Conservation (phyloP, 2,113 vertebrate species). For the Lipophrys pholis region DNA sequence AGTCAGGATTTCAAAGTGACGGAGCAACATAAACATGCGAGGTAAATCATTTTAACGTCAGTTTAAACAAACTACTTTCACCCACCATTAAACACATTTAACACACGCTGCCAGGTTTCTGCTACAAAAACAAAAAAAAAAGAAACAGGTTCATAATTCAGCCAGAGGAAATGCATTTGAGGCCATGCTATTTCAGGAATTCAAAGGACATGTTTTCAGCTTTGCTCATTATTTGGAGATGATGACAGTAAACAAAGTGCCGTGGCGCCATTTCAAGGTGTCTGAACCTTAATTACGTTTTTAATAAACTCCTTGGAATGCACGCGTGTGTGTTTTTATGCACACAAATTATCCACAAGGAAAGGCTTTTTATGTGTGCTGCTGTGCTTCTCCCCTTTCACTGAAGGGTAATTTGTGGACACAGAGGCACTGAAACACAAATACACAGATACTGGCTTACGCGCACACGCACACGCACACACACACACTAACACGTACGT, state of each 20-base stretch:
- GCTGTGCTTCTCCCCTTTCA: conserved; percentile 39
- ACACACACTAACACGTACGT: conserved; percentile 1
- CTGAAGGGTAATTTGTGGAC: conserved; percentile 49
- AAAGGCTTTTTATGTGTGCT: conserved; percentile 39
- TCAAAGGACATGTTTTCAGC: conserved; percentile 58
- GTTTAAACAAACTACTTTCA: conserved; percentile 24
- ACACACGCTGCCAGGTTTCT: conserved; percentile 18
- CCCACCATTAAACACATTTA: conserved; percentile 29
- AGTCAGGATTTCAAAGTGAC: conserved; percentile 6
- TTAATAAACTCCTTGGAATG: conserved; percentile 71
- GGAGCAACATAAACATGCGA: not conserved
- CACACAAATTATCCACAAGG: conserved; percentile 31
- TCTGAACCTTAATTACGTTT: conserved; percentile 77
- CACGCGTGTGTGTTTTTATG: conserved; percentile 9
- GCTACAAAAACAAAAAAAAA: conserved; percentile 9
- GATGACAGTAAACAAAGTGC: conserved; percentile 69
- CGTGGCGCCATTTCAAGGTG: conserved; percentile 69
- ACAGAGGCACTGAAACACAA: conserved; percentile 19
- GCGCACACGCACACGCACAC: not conserved
- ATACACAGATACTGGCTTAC: conserved; percentile 18
- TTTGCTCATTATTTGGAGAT: conserved; percentile 65
- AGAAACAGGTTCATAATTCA: conserved; percentile 25
- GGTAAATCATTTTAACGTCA: conserved; percentile 15
- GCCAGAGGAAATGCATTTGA: conserved; percentile 11
- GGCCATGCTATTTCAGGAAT: conserved; percentile 48